These are phyloP conservation scores for Drosophila lutescens DNA, from an alignment of 2,888 invertebrate species.

Conservation along the genomic window DNA sequence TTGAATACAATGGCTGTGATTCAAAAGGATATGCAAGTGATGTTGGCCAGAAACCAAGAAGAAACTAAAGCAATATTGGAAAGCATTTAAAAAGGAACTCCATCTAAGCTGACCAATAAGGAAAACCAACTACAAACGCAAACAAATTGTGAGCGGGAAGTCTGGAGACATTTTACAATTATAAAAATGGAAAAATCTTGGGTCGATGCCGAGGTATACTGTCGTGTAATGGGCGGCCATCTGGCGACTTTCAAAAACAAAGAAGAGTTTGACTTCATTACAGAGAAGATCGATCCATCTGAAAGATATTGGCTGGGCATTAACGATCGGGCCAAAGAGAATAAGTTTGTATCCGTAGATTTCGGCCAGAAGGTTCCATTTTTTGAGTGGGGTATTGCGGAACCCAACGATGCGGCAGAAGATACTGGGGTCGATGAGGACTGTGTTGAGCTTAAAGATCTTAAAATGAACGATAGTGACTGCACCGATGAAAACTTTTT, in stretches of 20 bases:
- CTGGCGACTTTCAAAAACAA: not conserved
- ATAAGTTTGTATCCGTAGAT: not conserved
- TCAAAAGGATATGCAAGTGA: no score
- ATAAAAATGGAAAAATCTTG: not conserved
- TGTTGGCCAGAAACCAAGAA: no score
- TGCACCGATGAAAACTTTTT: not conserved
- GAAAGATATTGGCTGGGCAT: not conserved
- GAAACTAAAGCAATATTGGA: no score
- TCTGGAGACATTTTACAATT: no score
- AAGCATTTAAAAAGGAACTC: no score
- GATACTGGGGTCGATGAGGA: not conserved
- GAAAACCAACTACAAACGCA: not conserved
- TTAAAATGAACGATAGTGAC: not conserved
- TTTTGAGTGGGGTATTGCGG: not conserved
- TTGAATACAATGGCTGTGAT: no score
- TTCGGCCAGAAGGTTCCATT: not conserved
- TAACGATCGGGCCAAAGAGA: not conserved
- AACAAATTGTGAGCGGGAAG: no score
- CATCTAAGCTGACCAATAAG: not conserved
- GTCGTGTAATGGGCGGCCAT: conserved; percentile 1
- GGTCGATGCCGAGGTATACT: not conserved
- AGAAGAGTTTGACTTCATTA: not conserved
- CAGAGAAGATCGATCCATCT: not conserved
- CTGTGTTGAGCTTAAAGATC: not conserved
- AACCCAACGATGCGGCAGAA: not conserved